Percentiles rank a stretch among this genome's conserved stretches.
Conservation (phyloP, 2,797 vertebrate genomes). For the Anguilla megastoma region DNA sequence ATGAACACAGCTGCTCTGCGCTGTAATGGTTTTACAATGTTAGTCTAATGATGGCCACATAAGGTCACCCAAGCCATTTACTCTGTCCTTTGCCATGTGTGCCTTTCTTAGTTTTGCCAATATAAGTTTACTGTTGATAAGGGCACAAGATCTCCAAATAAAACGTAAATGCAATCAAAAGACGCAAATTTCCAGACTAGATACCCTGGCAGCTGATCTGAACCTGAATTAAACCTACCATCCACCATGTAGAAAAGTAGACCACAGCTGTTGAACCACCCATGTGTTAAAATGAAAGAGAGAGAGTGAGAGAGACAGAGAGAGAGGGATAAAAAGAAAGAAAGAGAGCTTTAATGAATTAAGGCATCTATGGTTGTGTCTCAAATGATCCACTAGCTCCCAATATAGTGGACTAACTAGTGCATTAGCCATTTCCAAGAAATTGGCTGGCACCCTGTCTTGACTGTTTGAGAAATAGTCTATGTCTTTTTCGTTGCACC, state of each 20-base stretch:
- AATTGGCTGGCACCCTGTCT: not conserved
- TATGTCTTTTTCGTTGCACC: not conserved
- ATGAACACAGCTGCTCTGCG: not conserved
- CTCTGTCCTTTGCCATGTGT: not conserved
- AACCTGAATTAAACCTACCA: not conserved
- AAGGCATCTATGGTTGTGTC: not conserved
- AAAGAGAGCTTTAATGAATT: not conserved
- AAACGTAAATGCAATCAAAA: constrained; percentile 5
- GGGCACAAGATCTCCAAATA: not conserved
- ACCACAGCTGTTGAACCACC: not conserved
- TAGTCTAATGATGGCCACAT: not conserved
- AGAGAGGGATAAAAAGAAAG: not conserved
- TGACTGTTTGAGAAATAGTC: not conserved
- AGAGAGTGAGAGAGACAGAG: not conserved
- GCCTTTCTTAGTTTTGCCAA: not conserved
- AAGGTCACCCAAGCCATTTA: not conserved
- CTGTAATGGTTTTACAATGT: not conserved
- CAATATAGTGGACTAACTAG: not conserved
- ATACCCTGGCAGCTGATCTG: not conserved
- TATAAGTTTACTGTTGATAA: not conserved
- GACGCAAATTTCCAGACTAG: not conserved
- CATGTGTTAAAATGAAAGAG: not conserved
- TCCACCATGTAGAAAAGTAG: not conserved
- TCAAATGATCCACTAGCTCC: not conserved
- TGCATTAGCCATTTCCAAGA: not conserved